These are phyloP conservation scores for Pleuronectes platessa DNA, from an alignment of 2,113 vertebrate species.

Conservation along the genomic window DNA sequence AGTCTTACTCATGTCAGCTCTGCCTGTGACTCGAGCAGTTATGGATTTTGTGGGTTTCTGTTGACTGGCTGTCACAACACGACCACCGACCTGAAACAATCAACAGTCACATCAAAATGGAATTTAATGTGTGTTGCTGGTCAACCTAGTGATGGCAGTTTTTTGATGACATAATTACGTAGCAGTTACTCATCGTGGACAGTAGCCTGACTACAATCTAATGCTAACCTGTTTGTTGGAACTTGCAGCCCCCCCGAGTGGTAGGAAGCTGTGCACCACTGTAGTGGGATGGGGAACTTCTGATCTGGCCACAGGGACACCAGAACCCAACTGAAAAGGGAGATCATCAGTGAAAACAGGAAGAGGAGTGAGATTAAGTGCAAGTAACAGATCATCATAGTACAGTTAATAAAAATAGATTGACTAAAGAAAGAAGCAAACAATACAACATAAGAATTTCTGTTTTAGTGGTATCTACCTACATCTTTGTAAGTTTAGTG, in stretches of 20 bases:
- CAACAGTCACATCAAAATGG: not conserved
- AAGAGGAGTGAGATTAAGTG: not conserved
- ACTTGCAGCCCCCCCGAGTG: constrained; percentile 72
- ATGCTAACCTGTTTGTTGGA: constrained; percentile 82
- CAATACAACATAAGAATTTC: not conserved
- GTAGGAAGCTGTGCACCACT: constrained; percentile 68
- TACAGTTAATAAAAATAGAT: not conserved
- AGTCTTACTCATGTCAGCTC: constrained; percentile 81
- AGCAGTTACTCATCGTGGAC: no score
- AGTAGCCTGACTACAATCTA: not conserved
- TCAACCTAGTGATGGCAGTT: not conserved
- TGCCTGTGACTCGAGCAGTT: constrained; percentile 89
- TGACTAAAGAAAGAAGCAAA: not conserved
- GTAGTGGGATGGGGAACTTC: constrained; percentile 72
- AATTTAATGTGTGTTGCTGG: not conserved
- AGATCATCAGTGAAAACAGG: not conserved
- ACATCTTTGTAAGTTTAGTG: not conserved
- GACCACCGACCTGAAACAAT: constrained; percentile 79
- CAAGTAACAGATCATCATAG: not conserved
- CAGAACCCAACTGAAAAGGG: constrained; percentile 71
- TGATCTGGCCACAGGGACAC: constrained; percentile 74
- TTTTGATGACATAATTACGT: not conserved
- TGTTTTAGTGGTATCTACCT: no score
- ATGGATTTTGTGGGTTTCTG: constrained; percentile 93
- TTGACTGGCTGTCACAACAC: constrained; percentile 87